Percentiles rank a stretch among this genome's conserved stretches.
Evolutionary conservation across 2,888 invertebrate genomes (phyloP).

Genomic region (Plebejus argus): DNA sequence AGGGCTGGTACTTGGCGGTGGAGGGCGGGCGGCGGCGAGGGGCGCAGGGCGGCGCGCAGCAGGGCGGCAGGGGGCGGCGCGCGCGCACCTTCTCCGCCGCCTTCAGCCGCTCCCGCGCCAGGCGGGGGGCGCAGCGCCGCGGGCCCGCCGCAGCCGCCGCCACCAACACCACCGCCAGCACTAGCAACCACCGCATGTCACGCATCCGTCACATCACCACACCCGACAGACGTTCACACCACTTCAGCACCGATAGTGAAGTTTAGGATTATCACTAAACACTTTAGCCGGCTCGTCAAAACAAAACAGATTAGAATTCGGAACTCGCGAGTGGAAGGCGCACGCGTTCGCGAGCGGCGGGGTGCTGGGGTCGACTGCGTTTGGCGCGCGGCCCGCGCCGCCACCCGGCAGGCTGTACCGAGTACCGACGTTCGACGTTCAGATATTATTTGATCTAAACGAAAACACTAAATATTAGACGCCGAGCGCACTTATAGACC

Average conservation of each 20-base stretch:
- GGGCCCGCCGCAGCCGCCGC: slow-evolving; percentile 51
- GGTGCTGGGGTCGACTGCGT: slow-evolving; percentile 26
- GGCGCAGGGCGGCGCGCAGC: slow-evolving; percentile 64
- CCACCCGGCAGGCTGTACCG: slow-evolving; percentile 19
- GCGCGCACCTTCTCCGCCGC: slow-evolving; percentile 74
- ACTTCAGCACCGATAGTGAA: background rate
- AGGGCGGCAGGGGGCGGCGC: slow-evolving; percentile 66
- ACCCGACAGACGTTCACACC: background rate
- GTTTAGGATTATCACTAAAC: background rate
- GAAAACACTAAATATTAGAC: background rate
- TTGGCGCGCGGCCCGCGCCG: slow-evolving; percentile 36
- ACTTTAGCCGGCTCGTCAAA: background rate
- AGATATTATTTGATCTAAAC: background rate
- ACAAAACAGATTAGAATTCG: background rate
- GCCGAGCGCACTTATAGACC: background rate
- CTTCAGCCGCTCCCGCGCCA: slow-evolving; percentile 69
- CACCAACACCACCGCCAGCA: slow-evolving; percentile 47
- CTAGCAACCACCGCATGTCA: slow-evolving; percentile 57
- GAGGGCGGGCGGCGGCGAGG: slow-evolving; percentile 54
- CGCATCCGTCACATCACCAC: slow-evolving; percentile 41
- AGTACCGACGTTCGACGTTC: too few relatives aligned
- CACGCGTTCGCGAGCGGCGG: slow-evolving; percentile 28
- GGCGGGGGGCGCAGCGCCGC: slow-evolving; percentile 65
- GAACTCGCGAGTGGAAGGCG: slow-evolving; percentile 26
- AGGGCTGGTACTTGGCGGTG: slow-evolving; percentile 65